Conservation (phyloP, 2,113 vertebrate species). For the Abramis brama region DNA sequence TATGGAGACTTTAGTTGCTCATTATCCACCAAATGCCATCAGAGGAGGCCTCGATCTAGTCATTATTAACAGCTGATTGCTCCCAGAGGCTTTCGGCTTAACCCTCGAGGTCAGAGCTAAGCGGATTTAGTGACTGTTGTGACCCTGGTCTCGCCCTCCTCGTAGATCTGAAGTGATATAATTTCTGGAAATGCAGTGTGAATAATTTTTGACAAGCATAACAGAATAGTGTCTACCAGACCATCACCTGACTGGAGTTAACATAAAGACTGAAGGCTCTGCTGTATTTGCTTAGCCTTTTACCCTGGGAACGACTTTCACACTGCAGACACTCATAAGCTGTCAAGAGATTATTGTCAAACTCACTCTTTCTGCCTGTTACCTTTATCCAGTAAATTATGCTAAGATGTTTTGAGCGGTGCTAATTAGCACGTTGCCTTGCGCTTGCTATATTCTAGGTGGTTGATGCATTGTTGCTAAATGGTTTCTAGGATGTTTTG, state of each 20-base stretch:
- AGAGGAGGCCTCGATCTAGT: conserved; percentile 71
- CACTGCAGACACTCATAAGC: conserved; percentile 56
- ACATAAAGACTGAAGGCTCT: background rate
- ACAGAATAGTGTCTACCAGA: background rate
- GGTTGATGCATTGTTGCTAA: too few relatives aligned
- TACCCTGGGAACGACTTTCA: conserved; percentile 70
- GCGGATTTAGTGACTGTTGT: conserved; percentile 74
- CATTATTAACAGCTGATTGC: conserved; percentile 78
- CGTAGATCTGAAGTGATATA: conserved; percentile 73
- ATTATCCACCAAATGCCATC: conserved; percentile 73
- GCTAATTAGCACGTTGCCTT: too few relatives aligned
- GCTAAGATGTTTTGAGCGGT: too few relatives aligned
- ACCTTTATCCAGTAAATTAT: background rate
- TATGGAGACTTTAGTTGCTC: conserved; percentile 62
- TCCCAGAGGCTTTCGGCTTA: conserved; percentile 70
- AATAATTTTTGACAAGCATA: conserved; percentile 57
- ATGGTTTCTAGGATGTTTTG: too few relatives aligned
- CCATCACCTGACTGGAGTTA: conserved; percentile 31
- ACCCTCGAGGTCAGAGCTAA: conserved; percentile 67
- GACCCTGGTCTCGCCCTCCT: conserved; percentile 68
- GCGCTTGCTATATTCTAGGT: too few relatives aligned
- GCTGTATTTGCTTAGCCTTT: conserved; percentile 69
- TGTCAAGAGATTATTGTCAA: conserved; percentile 53
- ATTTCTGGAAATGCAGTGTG: conserved; percentile 63
- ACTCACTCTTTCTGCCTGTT: background rate